Percentiles rank a stretch among this genome's conserved stretches.
Conservation (phyloP, 1,140 invertebrate species). For the Pteromalus puparum region DNA sequence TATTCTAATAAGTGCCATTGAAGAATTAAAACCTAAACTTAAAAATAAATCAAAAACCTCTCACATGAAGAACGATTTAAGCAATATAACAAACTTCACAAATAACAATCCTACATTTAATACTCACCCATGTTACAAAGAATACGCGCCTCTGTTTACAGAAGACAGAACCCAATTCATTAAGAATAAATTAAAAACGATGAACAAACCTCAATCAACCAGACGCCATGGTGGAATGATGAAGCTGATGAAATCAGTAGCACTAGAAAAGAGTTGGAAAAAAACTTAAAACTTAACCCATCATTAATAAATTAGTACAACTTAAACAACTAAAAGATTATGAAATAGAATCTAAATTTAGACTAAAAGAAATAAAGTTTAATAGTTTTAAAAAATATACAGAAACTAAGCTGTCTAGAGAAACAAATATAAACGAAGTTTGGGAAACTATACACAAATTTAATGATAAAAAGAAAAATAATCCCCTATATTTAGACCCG, state of each 20-base stretch:
- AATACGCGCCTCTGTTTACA: not conserved
- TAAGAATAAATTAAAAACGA: not conserved
- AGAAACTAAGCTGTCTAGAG: not conserved
- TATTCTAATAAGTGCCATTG: no score
- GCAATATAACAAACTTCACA: not conserved
- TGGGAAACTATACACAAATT: not conserved
- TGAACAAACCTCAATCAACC: not conserved
- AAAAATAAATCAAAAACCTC: no score
- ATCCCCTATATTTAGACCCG: not conserved
- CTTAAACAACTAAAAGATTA: not conserved
- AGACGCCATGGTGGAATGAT: not conserved
- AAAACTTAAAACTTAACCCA: not conserved
- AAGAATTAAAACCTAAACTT: no score
- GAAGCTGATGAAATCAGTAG: not conserved
- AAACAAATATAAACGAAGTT: not conserved
- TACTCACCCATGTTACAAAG: not conserved
- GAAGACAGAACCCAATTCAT: not conserved
- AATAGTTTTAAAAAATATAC: not conserved
- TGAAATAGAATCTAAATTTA: not conserved
- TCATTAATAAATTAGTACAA: not conserved
- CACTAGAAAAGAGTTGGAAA: not conserved
- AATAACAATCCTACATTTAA: not conserved
- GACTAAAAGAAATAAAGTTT: not conserved
- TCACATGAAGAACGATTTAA: no score
- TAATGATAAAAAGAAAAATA: not conserved